Evolutionary conservation across 53 echinoderm and acorn worm species (phyloP).

Genomic region (Holothuria scabra): DNA sequence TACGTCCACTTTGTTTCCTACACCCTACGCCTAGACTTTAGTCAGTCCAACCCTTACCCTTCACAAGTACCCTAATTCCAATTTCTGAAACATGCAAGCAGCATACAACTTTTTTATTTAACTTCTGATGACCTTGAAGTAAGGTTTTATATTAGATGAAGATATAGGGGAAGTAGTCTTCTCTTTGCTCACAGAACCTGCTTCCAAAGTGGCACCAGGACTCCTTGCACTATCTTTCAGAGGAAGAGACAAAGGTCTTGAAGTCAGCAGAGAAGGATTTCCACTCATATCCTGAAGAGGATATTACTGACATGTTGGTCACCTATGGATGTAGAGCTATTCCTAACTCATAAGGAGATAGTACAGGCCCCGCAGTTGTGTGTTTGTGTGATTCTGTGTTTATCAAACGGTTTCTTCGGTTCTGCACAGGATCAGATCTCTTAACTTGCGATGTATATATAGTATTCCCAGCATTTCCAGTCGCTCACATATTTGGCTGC

Average conservation of each 20-base stretch:
- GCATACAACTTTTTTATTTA: too few relatives aligned
- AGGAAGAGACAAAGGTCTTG: conserved; percentile 28
- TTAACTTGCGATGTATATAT: conserved; percentile 26
- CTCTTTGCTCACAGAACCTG: too few relatives aligned
- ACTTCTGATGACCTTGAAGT: too few relatives aligned
- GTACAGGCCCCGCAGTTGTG: conserved; percentile 9
- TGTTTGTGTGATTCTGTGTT: neutral
- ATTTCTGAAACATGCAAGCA: too few relatives aligned
- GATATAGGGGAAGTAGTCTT: too few relatives aligned
- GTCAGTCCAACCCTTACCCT: too few relatives aligned
- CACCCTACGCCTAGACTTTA: too few relatives aligned
- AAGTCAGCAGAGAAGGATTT: conserved; percentile 45
- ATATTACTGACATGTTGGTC: conserved; percentile 43
- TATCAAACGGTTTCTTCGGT: conserved; percentile 26
- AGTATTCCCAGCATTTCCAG: conserved; percentile 54
- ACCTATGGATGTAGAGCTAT: conserved; percentile 23
- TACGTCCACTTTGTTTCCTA: too few relatives aligned
- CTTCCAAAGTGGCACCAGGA: too few relatives aligned
- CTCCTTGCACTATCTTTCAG: conserved; percentile 46
- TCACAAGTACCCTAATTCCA: too few relatives aligned
- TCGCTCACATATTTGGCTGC: conserved; percentile 60
- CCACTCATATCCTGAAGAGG: conserved; percentile 44
- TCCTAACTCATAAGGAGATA: conserved; percentile 10
- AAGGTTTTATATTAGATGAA: too few relatives aligned
- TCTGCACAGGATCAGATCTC: conserved; percentile 48